phyloP scores from a whole-genome alignment of 2,113 vertebrate species.

The Geococcyx californianus region DNA sequence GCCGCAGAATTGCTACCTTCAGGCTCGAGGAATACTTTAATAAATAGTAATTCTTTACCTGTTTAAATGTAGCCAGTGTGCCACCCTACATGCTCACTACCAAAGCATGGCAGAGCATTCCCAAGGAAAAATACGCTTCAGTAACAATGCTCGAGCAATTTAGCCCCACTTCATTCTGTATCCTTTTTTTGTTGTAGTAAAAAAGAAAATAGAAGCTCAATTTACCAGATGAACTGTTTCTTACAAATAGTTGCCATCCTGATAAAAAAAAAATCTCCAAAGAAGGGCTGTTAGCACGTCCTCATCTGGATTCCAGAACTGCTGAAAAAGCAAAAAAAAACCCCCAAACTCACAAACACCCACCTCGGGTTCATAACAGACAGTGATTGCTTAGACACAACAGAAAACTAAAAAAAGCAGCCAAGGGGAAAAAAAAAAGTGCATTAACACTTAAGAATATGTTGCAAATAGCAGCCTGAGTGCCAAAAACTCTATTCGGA shows the following conservation, averaged over 20 bases:
- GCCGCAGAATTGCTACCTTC: neutral
- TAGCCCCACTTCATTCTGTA: neutral
- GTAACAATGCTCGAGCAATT: neutral
- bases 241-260: neutral
- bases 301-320: neutral
- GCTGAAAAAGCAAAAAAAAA: neutral
- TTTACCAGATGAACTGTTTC: neutral
- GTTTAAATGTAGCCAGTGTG: neutral
- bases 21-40: neutral
- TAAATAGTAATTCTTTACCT: neutral
- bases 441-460: neutral
- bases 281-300: neutral
- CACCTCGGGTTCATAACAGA: neutral
- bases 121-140: neutral
- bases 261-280: neutral
- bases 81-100: neutral
- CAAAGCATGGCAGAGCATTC: neutral
- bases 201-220: neutral
- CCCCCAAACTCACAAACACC: neutral
- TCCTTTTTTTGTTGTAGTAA: neutral
- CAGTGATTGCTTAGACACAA: neutral
- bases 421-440: neutral
- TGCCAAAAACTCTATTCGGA: slow-evolving; percentile 14
- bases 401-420: neutral
- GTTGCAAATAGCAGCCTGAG: neutral